A percentile compares a stretch with the other conserved stretches of the same genome.
Evolutionary conservation across 2,888 invertebrate genomes (phyloP).

Genomic region (Pomacea canaliculata): DNA sequence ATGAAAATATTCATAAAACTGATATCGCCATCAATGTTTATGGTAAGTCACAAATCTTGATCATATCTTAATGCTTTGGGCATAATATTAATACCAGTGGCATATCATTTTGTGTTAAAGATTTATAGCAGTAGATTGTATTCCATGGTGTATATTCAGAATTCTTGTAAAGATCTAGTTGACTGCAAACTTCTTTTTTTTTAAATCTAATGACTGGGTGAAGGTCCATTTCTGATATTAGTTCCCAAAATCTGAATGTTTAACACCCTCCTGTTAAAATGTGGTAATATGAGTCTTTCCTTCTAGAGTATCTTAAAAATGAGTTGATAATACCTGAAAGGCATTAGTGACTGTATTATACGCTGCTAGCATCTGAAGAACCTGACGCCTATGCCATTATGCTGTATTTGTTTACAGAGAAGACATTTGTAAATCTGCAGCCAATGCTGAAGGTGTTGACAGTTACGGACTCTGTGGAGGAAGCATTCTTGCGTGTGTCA

Average conservation of each 20-base stretch:
- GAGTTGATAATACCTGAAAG: too few relatives aligned
- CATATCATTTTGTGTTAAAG: too few relatives aligned
- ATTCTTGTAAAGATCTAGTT: background rate
- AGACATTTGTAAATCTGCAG: conserved; percentile 37
- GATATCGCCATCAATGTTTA: conserved; percentile 21
- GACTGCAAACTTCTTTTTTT: background rate
- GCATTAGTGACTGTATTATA: background rate
- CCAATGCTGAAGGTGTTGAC: conserved; percentile 22
- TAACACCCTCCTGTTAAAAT: background rate
- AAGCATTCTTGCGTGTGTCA: conserved; percentile 32
- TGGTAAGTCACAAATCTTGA: conserved; percentile 19
- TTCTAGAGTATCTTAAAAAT: too few relatives aligned
- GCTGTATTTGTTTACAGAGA: conserved; percentile 30
- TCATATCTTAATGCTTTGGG: background rate
- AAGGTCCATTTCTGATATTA: background rate
- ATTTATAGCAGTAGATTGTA: too few relatives aligned
- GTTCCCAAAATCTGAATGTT: background rate
- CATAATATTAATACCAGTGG: too few relatives aligned
- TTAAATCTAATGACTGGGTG: background rate
- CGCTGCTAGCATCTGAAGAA: background rate
- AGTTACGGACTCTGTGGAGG: conserved; percentile 30
- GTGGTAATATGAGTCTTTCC: background rate
- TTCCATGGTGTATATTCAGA: too few relatives aligned
- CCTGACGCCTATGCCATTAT: background rate
- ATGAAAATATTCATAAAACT: conserved; percentile 2